Evolutionary conservation across 2,888 invertebrate species (phyloP), one percentile per base, ranked within the genome.

Genomic region (Melieria crassipennis): DNA sequence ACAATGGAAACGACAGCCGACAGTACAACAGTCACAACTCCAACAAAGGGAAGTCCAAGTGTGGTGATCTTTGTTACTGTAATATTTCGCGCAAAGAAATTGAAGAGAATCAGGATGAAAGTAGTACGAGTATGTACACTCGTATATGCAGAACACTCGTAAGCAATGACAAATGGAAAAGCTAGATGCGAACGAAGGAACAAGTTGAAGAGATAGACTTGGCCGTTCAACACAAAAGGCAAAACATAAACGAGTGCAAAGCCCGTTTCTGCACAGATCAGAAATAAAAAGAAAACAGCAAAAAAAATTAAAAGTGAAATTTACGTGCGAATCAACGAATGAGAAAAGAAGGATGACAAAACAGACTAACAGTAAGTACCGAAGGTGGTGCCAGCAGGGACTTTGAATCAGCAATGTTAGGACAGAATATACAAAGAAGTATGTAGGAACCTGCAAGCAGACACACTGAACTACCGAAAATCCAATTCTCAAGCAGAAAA

Each of bases 221-320:
- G 30, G 30, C 30, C 30, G 30, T 30, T 5, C 13, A 4, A 52
- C 52, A 52, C 52, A 52, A 52, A 52, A 52, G 13, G 52, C 11
- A 52, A 52, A 16, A 52, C 9, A 52, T 13, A 11, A 11, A 63
- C 62, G 48, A 63, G 30, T 13, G 48, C n/a, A 63, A n/a, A 47
- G 47, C 42, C 47, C 10, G 61, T 11, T 45, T 63, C 48, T 13
- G 48, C 47, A 30, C 62, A 48, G 46, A 46, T 30, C 11, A 30
- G 45, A 11, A 61, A 30, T 30, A 30, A 45, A 61, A 61, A 61
- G 30, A 30, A 2, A 30, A 30, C 30, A 30, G 30, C 43, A 42
- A 61, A 61, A 10, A 62, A 47, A 63, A n/a, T 47, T n/a, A 63
- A 48, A 63, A 63, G 62, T 63, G 30, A 48, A 47, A 48, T 61